Base-by-base conservation (phyloP, 2,888 invertebrate species). In the Parnassius apollo region DNA sequence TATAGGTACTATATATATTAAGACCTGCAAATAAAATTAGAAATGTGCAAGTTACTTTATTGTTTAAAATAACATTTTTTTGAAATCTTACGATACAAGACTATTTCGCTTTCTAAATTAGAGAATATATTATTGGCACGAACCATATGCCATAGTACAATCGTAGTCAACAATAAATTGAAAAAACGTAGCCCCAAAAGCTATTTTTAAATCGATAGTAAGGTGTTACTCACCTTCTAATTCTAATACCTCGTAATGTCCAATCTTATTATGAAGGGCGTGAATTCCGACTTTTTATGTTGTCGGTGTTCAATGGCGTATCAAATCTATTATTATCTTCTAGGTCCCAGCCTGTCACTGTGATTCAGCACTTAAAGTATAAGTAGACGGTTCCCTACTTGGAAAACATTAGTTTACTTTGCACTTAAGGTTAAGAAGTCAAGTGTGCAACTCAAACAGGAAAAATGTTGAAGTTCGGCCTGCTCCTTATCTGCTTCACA, bases 291-390 rank as follows among this genome's bases (percentile, higher is more conserved):
- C 67, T 72, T 75, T 85, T 45, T 59, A 74, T 75, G 81, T 77
- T 82, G 75, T 77, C 76, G 70, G 66, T 73, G 76, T 72, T 82
- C 81, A 84, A 82, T 77, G 78, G 75, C 81, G 79, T 81, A 71
- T 72, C 81, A 66, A 84, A 81, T 82, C 75, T 79, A 81, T 85
- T 84, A 76, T 80, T 79, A 76, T 74, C 68, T 72, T 73, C 67
- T 62, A 65, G 78, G 42, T 48, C 52, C 82, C 83, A 79, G 85
- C 82, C 83, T 79, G 85, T 88, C 85, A 82, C 83, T 81, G 63
- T 81, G 79, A 82, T 76, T 81, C 80, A 80, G 68, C 72, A 59
- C 75, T 74, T 65, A 66, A 69, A 73, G 76, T 88, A 89, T 89
- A 88, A 88, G 83, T 83, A 82, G 78, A 75, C 72, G 71, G 68